phyloP scores from a whole-genome alignment of 2,888 invertebrate species.

The Dilophus febrilis region DNA sequence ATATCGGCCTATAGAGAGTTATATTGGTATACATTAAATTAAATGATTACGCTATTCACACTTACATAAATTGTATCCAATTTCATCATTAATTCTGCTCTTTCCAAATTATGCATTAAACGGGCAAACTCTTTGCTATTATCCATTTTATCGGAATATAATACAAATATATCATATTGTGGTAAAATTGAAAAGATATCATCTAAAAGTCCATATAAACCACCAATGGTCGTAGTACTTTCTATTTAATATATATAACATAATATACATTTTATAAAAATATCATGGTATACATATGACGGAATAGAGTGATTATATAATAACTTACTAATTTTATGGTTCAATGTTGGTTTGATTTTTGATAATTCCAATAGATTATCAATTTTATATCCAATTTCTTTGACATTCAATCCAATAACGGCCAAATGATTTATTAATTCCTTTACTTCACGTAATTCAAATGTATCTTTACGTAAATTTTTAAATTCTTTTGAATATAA shows the following conservation, averaged over 20 bases:
- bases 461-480: conserved; percentile 17
- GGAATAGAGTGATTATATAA: too few relatives aligned
- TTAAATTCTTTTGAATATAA: conserved; percentile 19
- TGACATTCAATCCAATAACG: conserved; percentile 23
- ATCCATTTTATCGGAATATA: conserved; percentile 27
- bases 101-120: conserved; percentile 23
- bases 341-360: conserved; percentile 4
- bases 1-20: too few relatives aligned
- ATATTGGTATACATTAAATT: too few relatives aligned
- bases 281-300: too few relatives aligned
- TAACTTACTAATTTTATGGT: neutral
- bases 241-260: neutral
- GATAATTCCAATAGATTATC: conserved; percentile 15
- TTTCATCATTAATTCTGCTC: conserved; percentile 21
- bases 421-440: conserved; percentile 22
- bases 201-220: conserved; percentile 26
- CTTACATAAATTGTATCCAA: conserved; percentile 24
- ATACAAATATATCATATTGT: conserved; percentile 26
- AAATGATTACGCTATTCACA: too few relatives aligned
- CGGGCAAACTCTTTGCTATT: conserved; percentile 23
- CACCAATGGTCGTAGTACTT: conserved; percentile 13
- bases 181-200: conserved; percentile 24
- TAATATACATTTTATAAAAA: too few relatives aligned
- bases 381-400: conserved; percentile 17
- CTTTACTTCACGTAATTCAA: conserved; percentile 21